Evolutionary conservation across 2,797 vertebrate genomes (phyloP).

Genomic region (Astyanax mexicanus): DNA sequence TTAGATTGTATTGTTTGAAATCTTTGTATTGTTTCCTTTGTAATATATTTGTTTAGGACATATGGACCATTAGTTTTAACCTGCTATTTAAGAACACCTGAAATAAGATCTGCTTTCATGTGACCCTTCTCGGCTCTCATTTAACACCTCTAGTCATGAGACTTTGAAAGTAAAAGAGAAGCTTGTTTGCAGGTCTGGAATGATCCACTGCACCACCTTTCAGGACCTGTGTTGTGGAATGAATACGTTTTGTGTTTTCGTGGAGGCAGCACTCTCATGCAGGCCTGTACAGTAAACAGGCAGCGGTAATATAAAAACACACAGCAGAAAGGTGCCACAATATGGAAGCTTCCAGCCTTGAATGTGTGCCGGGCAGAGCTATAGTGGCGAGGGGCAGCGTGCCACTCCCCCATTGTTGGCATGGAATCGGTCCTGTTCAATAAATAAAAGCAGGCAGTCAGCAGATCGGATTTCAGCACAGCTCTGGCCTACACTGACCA

Average conservation of each 20-base stretch:
- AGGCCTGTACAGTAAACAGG: slow-evolving; percentile 63
- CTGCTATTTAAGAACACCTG: background rate
- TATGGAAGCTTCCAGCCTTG: slow-evolving; percentile 53
- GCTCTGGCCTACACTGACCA: background rate
- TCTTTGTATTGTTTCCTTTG: background rate
- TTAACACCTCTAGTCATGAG: background rate
- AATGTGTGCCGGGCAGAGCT: slow-evolving; percentile 29
- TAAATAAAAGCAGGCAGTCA: slow-evolving; percentile 71
- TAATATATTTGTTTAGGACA: background rate
- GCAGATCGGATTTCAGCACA: slow-evolving; percentile 67
- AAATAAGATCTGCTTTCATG: slow-evolving; percentile 1
- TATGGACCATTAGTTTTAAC: background rate
- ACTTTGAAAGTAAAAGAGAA: background rate
- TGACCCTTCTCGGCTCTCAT: background rate
- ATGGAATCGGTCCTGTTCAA: slow-evolving; percentile 63
- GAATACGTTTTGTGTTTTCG: slow-evolving; percentile 54
- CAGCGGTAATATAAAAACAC: slow-evolving; percentile 65
- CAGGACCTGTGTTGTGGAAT: slow-evolving; percentile 56
- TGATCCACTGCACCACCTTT: slow-evolving; percentile 62
- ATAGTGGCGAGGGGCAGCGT: slow-evolving; percentile 7
- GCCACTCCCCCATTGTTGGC: slow-evolving; percentile 67
- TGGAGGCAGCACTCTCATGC: slow-evolving; percentile 66
- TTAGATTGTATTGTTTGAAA: background rate
- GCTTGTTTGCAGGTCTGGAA: slow-evolving; percentile 63
- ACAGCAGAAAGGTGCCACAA: slow-evolving; percentile 56